Conservation (phyloP, 2,113 vertebrate genomes). For the Tenrec ecaudatus region DNA sequence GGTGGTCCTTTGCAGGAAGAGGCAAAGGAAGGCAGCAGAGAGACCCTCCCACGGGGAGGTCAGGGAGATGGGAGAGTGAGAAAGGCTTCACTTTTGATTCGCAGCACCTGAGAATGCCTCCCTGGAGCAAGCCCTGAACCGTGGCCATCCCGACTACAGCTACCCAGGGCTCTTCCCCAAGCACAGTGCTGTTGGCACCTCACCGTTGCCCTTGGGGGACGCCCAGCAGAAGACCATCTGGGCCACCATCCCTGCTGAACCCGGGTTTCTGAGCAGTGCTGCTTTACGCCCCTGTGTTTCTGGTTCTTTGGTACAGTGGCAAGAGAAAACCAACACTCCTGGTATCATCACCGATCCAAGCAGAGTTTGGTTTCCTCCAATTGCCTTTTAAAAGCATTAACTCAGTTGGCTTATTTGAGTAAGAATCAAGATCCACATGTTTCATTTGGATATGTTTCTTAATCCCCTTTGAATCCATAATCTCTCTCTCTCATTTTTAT, state of each 20-base stretch:
- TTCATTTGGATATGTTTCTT: background rate
- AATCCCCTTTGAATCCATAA: background rate
- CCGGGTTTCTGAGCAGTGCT: background rate
- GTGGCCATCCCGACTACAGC: background rate
- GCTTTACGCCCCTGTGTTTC: background rate
- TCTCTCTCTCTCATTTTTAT: background rate
- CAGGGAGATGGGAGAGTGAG: background rate
- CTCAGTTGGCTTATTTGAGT: background rate
- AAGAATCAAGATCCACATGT: background rate
- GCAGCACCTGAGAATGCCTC: background rate
- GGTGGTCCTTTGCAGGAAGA: background rate
- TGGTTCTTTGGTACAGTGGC: background rate
- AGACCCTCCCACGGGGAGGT: background rate
- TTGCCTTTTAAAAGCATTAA: background rate
- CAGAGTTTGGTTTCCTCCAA: background rate
- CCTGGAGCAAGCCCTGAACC: background rate
- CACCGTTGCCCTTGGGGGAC: background rate
- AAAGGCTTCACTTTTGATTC: background rate
- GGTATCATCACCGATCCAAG: too few relatives aligned
- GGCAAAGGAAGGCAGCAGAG: background rate
- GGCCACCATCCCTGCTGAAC: background rate
- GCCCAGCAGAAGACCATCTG: background rate
- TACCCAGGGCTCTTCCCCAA: background rate
- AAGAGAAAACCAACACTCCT: background rate
- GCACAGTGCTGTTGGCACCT: accelerated